Evolutionary conservation across 2,797 vertebrate species (phyloP).

Genomic region (Spondyliosoma cantharus): DNA sequence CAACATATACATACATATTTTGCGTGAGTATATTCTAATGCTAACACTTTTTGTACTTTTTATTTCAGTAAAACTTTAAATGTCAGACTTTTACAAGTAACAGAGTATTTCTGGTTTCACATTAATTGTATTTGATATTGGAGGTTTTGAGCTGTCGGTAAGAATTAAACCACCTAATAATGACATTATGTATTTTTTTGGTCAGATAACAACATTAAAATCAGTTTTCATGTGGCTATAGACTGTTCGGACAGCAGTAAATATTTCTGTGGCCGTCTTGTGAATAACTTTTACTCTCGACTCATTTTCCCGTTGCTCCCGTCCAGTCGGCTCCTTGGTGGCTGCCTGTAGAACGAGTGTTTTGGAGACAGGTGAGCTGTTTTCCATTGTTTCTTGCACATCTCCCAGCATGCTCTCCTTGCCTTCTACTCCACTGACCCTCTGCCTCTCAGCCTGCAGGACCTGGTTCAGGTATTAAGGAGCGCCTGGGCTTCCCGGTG

Average conservation of each 20-base stretch:
- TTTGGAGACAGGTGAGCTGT: slow-evolving; percentile 93
- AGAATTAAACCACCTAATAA: too few species aligned
- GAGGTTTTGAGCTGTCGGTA: too few species aligned
- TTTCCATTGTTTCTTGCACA: neutral
- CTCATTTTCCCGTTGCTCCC: neutral
- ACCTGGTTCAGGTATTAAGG: slow-evolving; percentile 90
- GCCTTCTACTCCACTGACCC: neutral
- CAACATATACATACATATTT: too few species aligned
- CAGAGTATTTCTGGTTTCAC: too few species aligned
- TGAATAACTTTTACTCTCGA: neutral
- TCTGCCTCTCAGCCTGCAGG: slow-evolving; percentile 86
- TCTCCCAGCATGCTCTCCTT: neutral
- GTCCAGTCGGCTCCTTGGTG: slow-evolving; percentile 95
- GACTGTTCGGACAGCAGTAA: too few species aligned
- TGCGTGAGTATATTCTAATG: too few species aligned
- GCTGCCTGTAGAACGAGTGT: slow-evolving; percentile 91
- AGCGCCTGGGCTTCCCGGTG: slow-evolving; percentile 89
- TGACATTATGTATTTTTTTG: too few species aligned
- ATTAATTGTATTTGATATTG: neutral
- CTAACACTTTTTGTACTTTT: too few species aligned
- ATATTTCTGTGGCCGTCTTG: neutral
- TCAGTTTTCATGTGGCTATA: neutral
- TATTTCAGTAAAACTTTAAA: too few species aligned
- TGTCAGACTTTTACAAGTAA: too few species aligned
- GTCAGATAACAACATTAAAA: too few species aligned